phyloP scores from a whole-genome alignment of 1,140 invertebrate genomes.

The Neelides sp. region DNA sequence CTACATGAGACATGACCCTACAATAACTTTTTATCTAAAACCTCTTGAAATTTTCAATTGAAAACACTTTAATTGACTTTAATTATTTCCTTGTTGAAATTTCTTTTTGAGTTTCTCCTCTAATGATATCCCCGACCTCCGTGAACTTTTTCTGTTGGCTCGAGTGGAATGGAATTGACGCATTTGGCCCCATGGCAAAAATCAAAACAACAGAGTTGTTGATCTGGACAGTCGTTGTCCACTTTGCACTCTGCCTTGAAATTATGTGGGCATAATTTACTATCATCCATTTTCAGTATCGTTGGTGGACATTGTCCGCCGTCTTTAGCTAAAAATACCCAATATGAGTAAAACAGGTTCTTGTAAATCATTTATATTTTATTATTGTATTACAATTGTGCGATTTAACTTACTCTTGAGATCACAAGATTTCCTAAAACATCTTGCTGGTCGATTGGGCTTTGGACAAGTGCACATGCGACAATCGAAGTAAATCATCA shows the following conservation, averaged over 20 bases:
- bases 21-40: too few relatives aligned
- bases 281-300: slow-evolving; percentile 16
- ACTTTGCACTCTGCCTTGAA: slow-evolving; percentile 7
- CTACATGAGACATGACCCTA: too few relatives aligned
- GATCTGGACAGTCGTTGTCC: slow-evolving; percentile 18
- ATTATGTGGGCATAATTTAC: slow-evolving; percentile 2
- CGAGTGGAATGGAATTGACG: slow-evolving; percentile 16
- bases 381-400: background rate
- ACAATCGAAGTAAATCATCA: slow-evolving; percentile 18
- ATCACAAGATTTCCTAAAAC: slow-evolving; percentile 19
- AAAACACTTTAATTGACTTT: too few relatives aligned
- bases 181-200: slow-evolving; percentile 21
- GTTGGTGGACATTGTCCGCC: slow-evolving; percentile 14
- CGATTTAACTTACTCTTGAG: slow-evolving; percentile 10
- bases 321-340: slow-evolving; percentile 14
- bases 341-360: background rate
- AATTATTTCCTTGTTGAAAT: too few relatives aligned
- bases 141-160: background rate
- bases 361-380: background rate
- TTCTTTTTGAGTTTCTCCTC: too few relatives aligned
- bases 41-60: too few relatives aligned
- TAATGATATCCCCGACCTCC: slow-evolving; percentile 18
- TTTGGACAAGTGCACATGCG: slow-evolving; percentile 15
- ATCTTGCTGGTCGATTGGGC: slow-evolving; percentile 13
- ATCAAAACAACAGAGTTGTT: slow-evolving; percentile 24